These are phyloP conservation scores for Ceratothoa steindachneri DNA, from an alignment of 2,888 invertebrate genomes.

Conservation along the genomic window DNA sequence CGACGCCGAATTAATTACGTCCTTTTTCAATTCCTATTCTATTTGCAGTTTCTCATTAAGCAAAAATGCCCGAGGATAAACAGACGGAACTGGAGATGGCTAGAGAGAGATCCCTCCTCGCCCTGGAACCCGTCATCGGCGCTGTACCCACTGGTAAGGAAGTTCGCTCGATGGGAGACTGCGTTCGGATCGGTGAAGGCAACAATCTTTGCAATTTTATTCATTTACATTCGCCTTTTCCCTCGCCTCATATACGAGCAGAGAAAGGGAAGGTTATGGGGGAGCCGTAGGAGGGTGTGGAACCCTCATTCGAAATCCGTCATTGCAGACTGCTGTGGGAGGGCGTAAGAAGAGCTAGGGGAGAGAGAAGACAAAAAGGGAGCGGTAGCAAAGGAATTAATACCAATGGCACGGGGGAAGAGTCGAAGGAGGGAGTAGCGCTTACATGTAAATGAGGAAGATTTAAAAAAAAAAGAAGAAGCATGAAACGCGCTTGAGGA, in stretches of 20 bases:
- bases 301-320: not conserved
- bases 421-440: not conserved
- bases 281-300: not conserved
- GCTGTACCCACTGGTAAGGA: too few species aligned
- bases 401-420: not conserved
- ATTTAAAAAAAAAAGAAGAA: not conserved
- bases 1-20: not conserved
- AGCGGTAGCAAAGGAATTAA: not conserved
- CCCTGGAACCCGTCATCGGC: too few species aligned
- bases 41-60: not conserved
- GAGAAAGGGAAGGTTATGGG: not conserved
- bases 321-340: conserved; percentile 7
- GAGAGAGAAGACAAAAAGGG: not conserved
- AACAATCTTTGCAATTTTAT: conserved; percentile 15
- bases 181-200: too few species aligned
- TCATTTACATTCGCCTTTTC: conserved; percentile 1
- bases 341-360: not conserved
- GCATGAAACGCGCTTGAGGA: not conserved
- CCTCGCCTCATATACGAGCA: not conserved
- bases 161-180: not conserved
- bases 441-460: conserved; percentile 5
- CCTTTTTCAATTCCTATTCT: not conserved
- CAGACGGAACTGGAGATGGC: not conserved
- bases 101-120: not conserved
- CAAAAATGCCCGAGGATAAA: not conserved